phyloP scores from a whole-genome alignment of 2,888 invertebrate genomes.

The Mythimna albipuncta region DNA sequence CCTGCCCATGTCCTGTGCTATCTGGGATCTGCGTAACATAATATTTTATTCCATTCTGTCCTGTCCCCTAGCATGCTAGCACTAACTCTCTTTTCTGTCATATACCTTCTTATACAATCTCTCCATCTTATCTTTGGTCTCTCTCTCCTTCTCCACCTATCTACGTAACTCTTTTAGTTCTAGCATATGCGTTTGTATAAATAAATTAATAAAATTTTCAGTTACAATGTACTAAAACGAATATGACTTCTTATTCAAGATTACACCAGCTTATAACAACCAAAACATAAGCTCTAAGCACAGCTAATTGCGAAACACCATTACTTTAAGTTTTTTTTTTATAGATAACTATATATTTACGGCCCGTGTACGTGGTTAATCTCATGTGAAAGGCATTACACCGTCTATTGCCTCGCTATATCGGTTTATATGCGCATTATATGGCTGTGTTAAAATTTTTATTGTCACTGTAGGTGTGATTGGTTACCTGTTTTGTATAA shows the following conservation, averaged over 20 bases:
- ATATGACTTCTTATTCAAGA: slow-evolving; percentile 11
- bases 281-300: slow-evolving; percentile 10
- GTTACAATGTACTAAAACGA: neutral
- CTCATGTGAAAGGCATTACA: slow-evolving; percentile 64
- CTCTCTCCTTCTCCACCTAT: no score
- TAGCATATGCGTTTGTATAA: no score
- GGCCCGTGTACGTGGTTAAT: slow-evolving; percentile 55
- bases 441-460: slow-evolving; percentile 65
- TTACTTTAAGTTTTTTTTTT: slow-evolving; percentile 46
- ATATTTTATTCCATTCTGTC: no score
- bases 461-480: slow-evolving; percentile 63
- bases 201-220: no score
- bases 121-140: no score
- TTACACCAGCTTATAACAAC: slow-evolving; percentile 18
- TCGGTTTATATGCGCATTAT: slow-evolving; percentile 58
- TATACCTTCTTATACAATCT: no score
- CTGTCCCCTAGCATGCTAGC: no score
- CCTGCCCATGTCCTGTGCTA: no score
- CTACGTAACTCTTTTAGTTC: no score
- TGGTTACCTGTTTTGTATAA: slow-evolving; percentile 33
- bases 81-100: no score
- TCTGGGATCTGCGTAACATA: no score
- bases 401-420: slow-evolving; percentile 39
- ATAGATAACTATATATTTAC: slow-evolving; percentile 54
- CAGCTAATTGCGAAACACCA: slow-evolving; percentile 56